These are phyloP conservation scores for Oceanodroma leucorhoa DNA, from an alignment of 2,797 vertebrate species.

Conservation along the genomic window DNA sequence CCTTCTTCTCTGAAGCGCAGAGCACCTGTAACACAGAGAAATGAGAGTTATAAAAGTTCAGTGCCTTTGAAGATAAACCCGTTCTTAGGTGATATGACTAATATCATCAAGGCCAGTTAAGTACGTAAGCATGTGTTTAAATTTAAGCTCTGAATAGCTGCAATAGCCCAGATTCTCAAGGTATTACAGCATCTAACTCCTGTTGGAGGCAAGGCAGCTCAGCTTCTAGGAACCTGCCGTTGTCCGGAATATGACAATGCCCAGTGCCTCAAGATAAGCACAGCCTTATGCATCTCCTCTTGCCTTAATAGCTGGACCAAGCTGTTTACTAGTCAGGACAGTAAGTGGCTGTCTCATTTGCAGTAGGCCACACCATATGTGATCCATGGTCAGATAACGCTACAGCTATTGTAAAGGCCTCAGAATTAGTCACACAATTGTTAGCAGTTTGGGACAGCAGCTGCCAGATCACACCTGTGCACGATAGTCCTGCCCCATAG, in stretches of 20 bases:
- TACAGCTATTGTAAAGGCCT: not conserved
- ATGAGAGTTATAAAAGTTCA: not conserved
- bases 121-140: not conserved
- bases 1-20: fast-evolving
- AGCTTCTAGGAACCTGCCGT: not conserved
- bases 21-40: not conserved
- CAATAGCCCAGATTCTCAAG: not conserved
- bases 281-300: not conserved
- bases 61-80: not conserved
- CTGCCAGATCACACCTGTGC: not conserved
- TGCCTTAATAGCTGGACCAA: not conserved
- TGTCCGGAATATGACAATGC: not conserved
- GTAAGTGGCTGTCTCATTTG: not conserved
- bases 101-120: not conserved
- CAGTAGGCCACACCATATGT: not conserved
- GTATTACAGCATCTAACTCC: not conserved
- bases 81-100: not conserved
- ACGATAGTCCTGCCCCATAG: fast-evolving
- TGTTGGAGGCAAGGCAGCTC: not conserved
- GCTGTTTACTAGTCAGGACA: not conserved
- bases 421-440: not conserved
- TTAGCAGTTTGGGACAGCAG: not conserved
- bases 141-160: not conserved
- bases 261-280: not conserved
- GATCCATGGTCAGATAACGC: not conserved